Percentiles rank a stretch among this genome's conserved stretches.
phyloP scores from a whole-genome alignment of 2,113 vertebrate species.

The Calyptommatus sinebrachiatus region DNA sequence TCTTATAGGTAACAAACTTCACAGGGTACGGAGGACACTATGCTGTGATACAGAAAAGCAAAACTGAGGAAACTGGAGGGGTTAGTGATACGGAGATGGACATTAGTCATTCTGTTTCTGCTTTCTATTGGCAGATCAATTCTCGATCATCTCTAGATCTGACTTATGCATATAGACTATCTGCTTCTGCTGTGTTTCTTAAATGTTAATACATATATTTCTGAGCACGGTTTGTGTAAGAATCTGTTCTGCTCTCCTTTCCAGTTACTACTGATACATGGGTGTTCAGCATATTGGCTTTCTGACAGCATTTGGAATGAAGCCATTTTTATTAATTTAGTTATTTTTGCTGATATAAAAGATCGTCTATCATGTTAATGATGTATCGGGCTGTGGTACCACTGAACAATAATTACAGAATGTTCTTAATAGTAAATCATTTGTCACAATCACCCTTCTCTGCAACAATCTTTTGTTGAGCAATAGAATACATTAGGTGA shows the following conservation, averaged over 20 bases:
- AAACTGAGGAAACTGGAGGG: no score
- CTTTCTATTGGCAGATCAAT: no score
- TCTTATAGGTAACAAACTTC: no score
- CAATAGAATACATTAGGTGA: slow-evolving; percentile 75
- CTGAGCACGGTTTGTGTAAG: slow-evolving; percentile 69
- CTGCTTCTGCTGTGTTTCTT: slow-evolving; percentile 10
- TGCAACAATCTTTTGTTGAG: slow-evolving; percentile 79
- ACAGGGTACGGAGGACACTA: no score
- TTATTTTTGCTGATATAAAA: slow-evolving; percentile 89
- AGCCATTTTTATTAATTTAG: slow-evolving; percentile 90
- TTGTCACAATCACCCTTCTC: slow-evolving; percentile 80
- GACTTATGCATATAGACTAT: slow-evolving; percentile 26
- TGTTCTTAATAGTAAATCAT: slow-evolving; percentile 87
- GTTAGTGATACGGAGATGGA: no score
- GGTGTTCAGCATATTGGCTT: slow-evolving; percentile 81
- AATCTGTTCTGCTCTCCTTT: slow-evolving; percentile 61
- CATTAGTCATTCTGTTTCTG: no score
- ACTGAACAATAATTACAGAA: slow-evolving; percentile 87
- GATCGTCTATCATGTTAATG: slow-evolving; percentile 86
- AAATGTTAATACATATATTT: slow-evolving; percentile 51
- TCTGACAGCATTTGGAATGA: slow-evolving; percentile 83
- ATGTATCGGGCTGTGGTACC: slow-evolving; percentile 82
- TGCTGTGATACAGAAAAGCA: no score
- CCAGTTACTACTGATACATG: slow-evolving; percentile 74
- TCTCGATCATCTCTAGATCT: no score